Conservation (phyloP, 2,113 vertebrate genomes). For the Oreochromis tanganicae region DNA sequence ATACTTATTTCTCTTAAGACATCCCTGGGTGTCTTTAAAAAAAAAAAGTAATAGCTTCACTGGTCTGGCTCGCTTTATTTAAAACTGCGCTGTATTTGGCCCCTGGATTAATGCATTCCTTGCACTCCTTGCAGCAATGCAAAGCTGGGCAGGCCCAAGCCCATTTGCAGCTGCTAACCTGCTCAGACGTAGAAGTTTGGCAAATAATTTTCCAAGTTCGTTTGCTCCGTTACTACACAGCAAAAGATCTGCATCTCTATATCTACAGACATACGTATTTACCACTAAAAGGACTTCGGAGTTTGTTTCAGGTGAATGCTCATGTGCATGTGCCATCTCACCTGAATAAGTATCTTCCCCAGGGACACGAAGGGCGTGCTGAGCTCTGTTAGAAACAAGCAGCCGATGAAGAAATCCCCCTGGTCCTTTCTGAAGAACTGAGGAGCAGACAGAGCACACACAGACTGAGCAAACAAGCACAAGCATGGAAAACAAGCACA, state of each 20-base stretch:
- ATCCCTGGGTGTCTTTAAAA: not conserved
- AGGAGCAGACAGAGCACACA: constrained; percentile 5
- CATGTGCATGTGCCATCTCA: constrained; percentile 37
- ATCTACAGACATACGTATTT: not conserved
- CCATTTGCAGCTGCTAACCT: not conserved
- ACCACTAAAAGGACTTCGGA: not conserved
- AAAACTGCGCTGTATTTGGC: not conserved
- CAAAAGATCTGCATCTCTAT: not conserved
- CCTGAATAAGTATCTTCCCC: constrained; percentile 95
- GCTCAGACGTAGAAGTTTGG: not conserved
- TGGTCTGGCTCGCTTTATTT: not conserved
- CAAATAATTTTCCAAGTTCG: not conserved
- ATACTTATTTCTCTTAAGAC: not conserved
- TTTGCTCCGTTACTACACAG: not conserved
- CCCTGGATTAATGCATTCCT: not conserved
- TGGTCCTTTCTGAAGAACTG: constrained; percentile 86
- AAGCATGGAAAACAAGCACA: not conserved
- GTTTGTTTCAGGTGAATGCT: not conserved
- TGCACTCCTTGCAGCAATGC: not conserved
- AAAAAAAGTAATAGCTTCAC: not conserved
- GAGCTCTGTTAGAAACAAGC: constrained; percentile 91
- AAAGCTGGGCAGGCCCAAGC: not conserved
- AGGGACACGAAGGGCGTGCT: constrained; percentile 97
- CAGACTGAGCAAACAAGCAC: constrained; percentile 35
- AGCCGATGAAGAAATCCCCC: constrained; percentile 95